Evolutionary conservation across 2,888 invertebrate genomes (phyloP).

Genomic region (Perizoma flavofasciatum): DNA sequence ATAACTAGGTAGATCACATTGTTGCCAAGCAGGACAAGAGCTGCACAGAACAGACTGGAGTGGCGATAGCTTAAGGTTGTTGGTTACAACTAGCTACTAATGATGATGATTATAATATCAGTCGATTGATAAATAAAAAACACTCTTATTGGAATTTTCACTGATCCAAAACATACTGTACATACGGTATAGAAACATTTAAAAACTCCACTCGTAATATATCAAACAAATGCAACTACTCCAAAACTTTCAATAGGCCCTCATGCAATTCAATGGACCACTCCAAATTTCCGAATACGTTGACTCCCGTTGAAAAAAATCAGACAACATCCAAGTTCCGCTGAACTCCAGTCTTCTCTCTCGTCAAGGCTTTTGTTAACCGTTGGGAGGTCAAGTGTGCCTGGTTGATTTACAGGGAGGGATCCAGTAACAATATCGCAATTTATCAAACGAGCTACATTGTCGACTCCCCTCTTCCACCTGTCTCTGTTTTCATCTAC

Average conservation of each 20-base stretch:
- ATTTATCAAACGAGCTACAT: constrained; percentile 81
- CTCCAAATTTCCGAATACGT: constrained; percentile 56
- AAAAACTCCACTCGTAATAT: background rate
- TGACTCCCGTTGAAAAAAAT: constrained; percentile 48
- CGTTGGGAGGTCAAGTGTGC: constrained; percentile 36
- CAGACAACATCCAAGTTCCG: constrained; percentile 39
- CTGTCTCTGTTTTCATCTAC: constrained; percentile 47
- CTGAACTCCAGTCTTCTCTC: constrained; percentile 30
- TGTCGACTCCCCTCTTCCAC: constrained; percentile 62
- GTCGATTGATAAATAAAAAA: too few species aligned
- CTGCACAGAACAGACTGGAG: too few species aligned
- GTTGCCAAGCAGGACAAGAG: too few species aligned
- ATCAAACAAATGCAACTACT: constrained; percentile 34
- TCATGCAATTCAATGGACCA: constrained; percentile 54
- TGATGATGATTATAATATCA: too few species aligned
- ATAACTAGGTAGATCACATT: too few species aligned
- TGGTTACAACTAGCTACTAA: too few species aligned
- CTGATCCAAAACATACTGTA: too few species aligned
- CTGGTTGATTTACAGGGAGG: constrained; percentile 54
- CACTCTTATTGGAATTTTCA: too few species aligned
- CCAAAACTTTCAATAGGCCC: constrained; percentile 39
- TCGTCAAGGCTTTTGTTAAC: constrained; percentile 16
- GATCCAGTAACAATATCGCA: constrained; percentile 75
- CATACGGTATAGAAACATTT: too few species aligned
- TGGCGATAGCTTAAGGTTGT: too few species aligned